Evolutionary conservation across 2,888 invertebrate species (phyloP).

Genomic region (Pyrrhosoma nymphula): DNA sequence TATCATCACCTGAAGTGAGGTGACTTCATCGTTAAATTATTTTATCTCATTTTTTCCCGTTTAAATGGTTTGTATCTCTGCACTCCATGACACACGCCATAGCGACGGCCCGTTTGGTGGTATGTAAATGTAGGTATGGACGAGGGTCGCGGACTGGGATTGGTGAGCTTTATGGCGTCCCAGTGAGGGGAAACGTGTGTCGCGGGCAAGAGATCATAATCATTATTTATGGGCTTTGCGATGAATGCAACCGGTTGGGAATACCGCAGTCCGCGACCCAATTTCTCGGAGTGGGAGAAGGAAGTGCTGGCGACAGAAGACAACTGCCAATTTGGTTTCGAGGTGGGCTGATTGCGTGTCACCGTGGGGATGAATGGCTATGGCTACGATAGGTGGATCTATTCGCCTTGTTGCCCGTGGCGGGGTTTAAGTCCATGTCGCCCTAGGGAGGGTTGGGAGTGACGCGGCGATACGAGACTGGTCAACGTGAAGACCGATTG

Average conservation of each 20-base stretch:
- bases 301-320: not conserved
- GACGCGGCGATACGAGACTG: not conserved
- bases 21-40: too few species aligned
- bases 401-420: not conserved
- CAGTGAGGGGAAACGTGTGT: not conserved
- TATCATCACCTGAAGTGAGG: too few species aligned
- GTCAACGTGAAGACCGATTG: not conserved
- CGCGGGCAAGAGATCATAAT: not conserved
- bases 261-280: conserved; percentile 37
- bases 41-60: too few species aligned
- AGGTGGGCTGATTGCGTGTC: conserved; percentile 19
- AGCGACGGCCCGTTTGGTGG: too few species aligned
- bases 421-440: not conserved
- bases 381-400: not conserved
- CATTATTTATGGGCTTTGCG: conserved; percentile 13
- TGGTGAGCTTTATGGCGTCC: too few species aligned
- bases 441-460: not conserved
- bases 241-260: conserved; percentile 29
- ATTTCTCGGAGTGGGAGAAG: not conserved
- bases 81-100: too few species aligned
- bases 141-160: too few species aligned
- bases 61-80: too few species aligned
- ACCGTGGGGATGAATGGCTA: conserved; percentile 21
- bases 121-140: too few species aligned
- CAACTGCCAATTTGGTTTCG: conserved; percentile 57